Evolutionary conservation across 2,888 invertebrate species (phyloP).

Genomic region (Lasioglossum leucozonium): DNA sequence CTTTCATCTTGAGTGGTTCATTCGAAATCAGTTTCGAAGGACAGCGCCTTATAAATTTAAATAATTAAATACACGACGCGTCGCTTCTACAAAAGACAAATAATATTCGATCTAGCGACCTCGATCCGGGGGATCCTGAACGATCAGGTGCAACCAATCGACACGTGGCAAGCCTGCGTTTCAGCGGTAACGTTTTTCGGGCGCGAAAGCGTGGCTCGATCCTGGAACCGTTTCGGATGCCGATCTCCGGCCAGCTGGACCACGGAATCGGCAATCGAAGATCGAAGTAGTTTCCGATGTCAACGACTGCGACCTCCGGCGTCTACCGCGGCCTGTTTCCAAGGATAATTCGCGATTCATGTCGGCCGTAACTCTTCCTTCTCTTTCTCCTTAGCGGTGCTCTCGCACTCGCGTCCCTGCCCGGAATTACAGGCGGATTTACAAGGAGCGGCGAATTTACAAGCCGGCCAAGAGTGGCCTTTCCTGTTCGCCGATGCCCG

Average conservation of each 20-base stretch:
- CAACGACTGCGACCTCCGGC: conserved; percentile 77
- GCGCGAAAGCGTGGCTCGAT: conserved; percentile 32
- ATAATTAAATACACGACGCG: too few species aligned
- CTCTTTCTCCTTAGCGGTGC: conserved; percentile 70
- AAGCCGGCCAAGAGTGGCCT: conserved; percentile 82
- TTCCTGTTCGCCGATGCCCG: conserved; percentile 79
- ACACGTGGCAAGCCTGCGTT: conserved; percentile 1
- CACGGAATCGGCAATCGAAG: conserved; percentile 70
- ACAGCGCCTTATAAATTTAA: too few species aligned
- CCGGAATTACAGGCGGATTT: conserved; percentile 82
- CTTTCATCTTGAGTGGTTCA: not conserved
- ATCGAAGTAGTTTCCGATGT: conserved; percentile 83
- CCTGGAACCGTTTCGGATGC: conserved; percentile 53
- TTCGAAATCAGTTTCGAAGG: not conserved
- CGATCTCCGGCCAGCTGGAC: conserved; percentile 60
- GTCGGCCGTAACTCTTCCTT: conserved; percentile 81
- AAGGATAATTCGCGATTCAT: conserved; percentile 83
- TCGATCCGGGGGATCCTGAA: not conserved
- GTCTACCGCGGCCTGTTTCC: conserved; percentile 75
- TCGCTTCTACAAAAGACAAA: too few species aligned
- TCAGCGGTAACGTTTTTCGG: conserved; percentile 20
- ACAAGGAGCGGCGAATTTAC: conserved; percentile 81
- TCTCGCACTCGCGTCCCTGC: conserved; percentile 74
- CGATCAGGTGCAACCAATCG: not conserved
- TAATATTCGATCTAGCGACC: not conserved